Conservation (phyloP, 2,797 vertebrate species). For the Erethizon dorsatum region DNA sequence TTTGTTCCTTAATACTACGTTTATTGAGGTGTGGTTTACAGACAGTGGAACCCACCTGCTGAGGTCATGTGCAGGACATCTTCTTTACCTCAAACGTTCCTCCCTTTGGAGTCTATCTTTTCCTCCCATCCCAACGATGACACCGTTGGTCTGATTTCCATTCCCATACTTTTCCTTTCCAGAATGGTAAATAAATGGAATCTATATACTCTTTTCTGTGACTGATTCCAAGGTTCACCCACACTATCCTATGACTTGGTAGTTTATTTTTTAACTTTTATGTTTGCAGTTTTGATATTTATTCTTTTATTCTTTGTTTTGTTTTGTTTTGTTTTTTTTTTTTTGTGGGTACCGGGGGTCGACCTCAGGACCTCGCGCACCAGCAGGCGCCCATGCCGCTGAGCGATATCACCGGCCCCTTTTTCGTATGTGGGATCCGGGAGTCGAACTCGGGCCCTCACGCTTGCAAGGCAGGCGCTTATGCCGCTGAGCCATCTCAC, state of each 20-base stretch:
- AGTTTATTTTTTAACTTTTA: neutral
- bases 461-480: too few relatives aligned
- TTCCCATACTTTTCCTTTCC: neutral
- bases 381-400: too few relatives aligned
- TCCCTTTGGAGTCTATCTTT: slow-evolving; percentile 1
- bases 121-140: neutral
- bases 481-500: too few relatives aligned
- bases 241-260: neutral
- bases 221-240: neutral
- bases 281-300: slow-evolving; percentile 21
- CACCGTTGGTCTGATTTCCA: neutral
- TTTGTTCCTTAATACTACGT: neutral
- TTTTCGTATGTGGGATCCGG: too few relatives aligned
- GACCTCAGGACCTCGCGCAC: too few relatives aligned
- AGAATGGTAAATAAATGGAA: neutral
- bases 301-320: slow-evolving; percentile 35
- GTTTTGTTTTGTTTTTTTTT: too few relatives aligned
- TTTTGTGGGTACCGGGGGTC: too few relatives aligned
- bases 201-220: neutral
- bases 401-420: too few relatives aligned
- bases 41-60: neutral
- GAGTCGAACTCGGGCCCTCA: too few relatives aligned
- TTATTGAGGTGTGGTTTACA: neutral
- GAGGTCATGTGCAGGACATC: neutral
- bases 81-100: neutral